phyloP scores from a whole-genome alignment of 2,797 vertebrate species.

The Carduelis carduelis region DNA sequence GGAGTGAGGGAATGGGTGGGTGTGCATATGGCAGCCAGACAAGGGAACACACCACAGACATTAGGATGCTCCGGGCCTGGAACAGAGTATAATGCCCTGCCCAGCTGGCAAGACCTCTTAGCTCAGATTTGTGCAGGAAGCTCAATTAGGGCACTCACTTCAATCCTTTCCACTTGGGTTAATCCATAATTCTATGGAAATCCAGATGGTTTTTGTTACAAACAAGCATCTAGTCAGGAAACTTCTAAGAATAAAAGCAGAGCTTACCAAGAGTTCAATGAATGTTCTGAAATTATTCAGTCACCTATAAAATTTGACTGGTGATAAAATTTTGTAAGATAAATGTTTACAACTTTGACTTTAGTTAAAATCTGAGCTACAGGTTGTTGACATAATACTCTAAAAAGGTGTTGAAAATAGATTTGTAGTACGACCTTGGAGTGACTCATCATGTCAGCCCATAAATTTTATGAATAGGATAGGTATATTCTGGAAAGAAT shows the following conservation, averaged over 20 bases:
- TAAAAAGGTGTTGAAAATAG: background rate
- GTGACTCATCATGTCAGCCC: background rate
- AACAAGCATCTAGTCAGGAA: background rate
- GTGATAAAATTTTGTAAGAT: background rate
- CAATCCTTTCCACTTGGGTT: background rate
- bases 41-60: background rate
- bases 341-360: background rate
- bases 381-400: background rate
- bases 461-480: background rate
- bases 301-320: background rate
- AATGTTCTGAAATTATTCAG: background rate
- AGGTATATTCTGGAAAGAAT: background rate
- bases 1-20: background rate
- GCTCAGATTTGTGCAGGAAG: background rate
- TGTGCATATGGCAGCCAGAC: background rate
- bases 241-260: background rate
- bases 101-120: background rate
- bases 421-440: background rate
- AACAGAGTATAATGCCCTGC: background rate
- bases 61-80: background rate
- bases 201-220: background rate
- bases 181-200: background rate
- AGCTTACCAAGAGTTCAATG: background rate
- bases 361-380: background rate
- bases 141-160: background rate